These are phyloP conservation scores for Pyrochroa serraticornis DNA, from an alignment of 2,888 invertebrate species.

Conservation along the genomic window DNA sequence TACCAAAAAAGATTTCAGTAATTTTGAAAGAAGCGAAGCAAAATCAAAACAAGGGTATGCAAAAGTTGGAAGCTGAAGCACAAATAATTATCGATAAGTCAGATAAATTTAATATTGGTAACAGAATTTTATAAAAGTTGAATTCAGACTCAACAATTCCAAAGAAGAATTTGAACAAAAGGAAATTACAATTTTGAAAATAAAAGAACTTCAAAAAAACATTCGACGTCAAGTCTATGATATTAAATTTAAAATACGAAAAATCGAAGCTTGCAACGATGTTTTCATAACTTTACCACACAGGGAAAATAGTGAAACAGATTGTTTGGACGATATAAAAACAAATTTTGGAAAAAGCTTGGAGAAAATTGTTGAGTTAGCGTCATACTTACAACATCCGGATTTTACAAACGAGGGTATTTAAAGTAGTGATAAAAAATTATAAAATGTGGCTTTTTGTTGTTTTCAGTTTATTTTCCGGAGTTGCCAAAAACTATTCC, in stretches of 20 bases:
- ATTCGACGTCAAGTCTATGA: conserved; percentile 34
- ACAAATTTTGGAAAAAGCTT: conserved; percentile 19
- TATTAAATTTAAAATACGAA: conserved; percentile 30
- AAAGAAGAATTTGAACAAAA: conserved; percentile 35
- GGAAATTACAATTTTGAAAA: conserved; percentile 33
- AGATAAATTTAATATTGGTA: conserved; percentile 6
- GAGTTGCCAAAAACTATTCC: neutral
- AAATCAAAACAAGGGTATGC: conserved; percentile 15
- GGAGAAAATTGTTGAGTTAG: conserved; percentile 16
- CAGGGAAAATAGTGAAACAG: neutral
- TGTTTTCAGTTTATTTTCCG: no score
- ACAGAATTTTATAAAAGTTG: conserved; percentile 1
- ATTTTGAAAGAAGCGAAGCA: conserved; percentile 90
- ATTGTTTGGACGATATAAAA: conserved; percentile 24
- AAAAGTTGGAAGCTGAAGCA: neutral
- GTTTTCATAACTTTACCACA: neutral
- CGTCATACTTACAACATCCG: conserved; percentile 10
- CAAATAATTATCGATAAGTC: conserved; percentile 15
- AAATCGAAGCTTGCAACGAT: conserved; percentile 10
- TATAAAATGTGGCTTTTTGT: no score
- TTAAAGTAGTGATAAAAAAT: no score
- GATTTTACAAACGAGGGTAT: no score
- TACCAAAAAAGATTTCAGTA: conserved; percentile 92
- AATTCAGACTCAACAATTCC: conserved; percentile 26
- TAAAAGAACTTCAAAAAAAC: conserved; percentile 33